These are phyloP conservation scores for Osmerus mordax DNA, from an alignment of 2,113 vertebrate species.

Conservation along the genomic window DNA sequence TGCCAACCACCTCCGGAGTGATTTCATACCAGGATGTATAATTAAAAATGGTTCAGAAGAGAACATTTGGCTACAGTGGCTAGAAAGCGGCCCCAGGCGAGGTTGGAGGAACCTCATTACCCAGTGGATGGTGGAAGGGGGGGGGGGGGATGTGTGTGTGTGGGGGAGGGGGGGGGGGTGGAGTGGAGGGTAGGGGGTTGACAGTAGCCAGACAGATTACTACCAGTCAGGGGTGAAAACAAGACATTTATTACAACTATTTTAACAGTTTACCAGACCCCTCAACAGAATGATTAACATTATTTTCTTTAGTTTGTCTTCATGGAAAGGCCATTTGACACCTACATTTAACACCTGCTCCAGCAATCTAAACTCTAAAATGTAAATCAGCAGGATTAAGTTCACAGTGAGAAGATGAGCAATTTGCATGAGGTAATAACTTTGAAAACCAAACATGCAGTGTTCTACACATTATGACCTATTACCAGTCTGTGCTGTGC, in stretches of 20 bases:
- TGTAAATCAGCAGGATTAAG: too few species aligned
- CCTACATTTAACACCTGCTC: neutral
- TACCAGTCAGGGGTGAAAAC: constrained; percentile 37
- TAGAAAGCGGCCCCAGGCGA: constrained; percentile 46
- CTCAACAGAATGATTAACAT: constrained; percentile 40
- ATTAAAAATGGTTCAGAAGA: constrained; percentile 62
- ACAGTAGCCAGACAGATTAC: constrained; percentile 58
- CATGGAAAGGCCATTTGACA: constrained; percentile 29
- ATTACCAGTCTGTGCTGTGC: too few species aligned
- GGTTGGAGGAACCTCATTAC: constrained; percentile 62
- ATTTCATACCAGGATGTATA: constrained; percentile 52
- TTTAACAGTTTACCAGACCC: constrained; percentile 37
- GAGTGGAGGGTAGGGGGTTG: constrained; percentile 39
- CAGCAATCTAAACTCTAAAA: too few species aligned
- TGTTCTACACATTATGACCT: too few species aligned
- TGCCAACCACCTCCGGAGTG: constrained; percentile 28
- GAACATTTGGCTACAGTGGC: constrained; percentile 54
- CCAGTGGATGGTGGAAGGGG: constrained; percentile 35
- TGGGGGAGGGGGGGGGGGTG: constrained; percentile 40
- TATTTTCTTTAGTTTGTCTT: constrained; percentile 16
- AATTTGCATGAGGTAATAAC: too few species aligned
- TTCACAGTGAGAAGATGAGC: too few species aligned
- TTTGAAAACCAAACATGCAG: too few species aligned
- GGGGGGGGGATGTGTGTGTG: constrained; percentile 7
- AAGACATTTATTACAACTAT: constrained; percentile 50